Percentiles rank a stretch among this genome's conserved stretches.
These are phyloP conservation scores for Eulemur mongoz DNA, from an alignment of 2,797 vertebrate species.

Conservation along the genomic window DNA sequence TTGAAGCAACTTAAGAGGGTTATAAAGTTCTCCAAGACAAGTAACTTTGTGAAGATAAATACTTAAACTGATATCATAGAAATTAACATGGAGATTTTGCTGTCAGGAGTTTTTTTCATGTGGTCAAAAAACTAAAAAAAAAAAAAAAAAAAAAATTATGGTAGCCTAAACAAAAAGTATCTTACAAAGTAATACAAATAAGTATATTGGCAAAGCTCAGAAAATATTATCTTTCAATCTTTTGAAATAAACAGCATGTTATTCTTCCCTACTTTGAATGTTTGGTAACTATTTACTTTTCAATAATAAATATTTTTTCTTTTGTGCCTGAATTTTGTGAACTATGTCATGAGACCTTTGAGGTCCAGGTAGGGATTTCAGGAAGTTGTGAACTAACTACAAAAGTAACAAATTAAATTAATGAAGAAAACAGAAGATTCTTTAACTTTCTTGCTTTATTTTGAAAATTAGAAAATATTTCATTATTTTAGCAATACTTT, in stretches of 20 bases:
- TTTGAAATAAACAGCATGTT: slow-evolving; percentile 31
- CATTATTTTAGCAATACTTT: background rate
- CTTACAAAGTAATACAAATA: slow-evolving; percentile 66
- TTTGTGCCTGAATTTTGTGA: background rate
- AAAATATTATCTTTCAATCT: slow-evolving; percentile 67
- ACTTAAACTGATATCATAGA: slow-evolving; percentile 30
- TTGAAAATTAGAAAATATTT: background rate
- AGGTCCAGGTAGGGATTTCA: background rate
- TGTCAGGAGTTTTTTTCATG: background rate
- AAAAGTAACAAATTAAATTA: background rate
- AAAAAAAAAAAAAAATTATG: background rate
- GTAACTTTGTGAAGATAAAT: slow-evolving; percentile 43
- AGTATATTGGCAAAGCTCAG: slow-evolving; percentile 66
- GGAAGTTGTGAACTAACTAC: background rate
- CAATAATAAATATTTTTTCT: background rate
- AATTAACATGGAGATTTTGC: slow-evolving; percentile 30
- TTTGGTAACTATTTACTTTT: background rate
- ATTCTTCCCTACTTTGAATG: background rate
- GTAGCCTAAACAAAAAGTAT: slow-evolving; percentile 60
- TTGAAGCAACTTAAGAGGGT: slow-evolving; percentile 54
- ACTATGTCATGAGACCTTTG: background rate
- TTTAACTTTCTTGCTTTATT: background rate
- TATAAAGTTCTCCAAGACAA: slow-evolving; percentile 52
- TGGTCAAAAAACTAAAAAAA: slow-evolving; percentile 24
- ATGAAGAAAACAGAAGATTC: background rate